These are phyloP conservation scores for Nicator chloris DNA, from an alignment of 2,113 vertebrate genomes.

Conservation along the genomic window DNA sequence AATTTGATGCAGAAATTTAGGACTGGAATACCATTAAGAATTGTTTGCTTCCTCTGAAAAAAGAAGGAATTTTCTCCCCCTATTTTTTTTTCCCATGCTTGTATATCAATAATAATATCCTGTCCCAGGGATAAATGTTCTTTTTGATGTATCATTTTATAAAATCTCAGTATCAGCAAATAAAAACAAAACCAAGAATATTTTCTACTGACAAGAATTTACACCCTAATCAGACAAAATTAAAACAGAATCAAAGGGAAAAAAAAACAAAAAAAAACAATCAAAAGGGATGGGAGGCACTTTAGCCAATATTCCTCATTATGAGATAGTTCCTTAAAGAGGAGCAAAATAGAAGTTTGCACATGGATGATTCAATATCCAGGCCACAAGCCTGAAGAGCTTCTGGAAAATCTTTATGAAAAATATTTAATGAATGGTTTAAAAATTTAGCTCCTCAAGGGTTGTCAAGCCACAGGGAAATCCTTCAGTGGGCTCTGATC, in stretches of 20 bases:
- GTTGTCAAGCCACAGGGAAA: not conserved
- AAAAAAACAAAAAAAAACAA: not conserved
- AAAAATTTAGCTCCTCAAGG: not conserved
- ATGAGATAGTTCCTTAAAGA: not conserved
- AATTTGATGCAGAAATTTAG: not conserved
- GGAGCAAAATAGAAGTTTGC: not conserved
- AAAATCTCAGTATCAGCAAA: not conserved
- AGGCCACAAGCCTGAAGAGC: not conserved
- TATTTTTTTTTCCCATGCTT: not conserved
- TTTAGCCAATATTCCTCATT: not conserved
- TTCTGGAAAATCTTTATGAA: not conserved
- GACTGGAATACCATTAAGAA: not conserved
- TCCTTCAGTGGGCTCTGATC: not conserved
- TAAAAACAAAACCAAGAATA: not conserved
- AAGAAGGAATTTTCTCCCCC: not conserved
- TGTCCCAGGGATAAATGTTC: not conserved
- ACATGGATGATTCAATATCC: not conserved
- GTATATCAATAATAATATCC: not conserved
- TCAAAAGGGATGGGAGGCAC: not conserved
- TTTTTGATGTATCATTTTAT: not conserved
- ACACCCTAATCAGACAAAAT: not conserved
- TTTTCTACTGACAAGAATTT: not conserved
- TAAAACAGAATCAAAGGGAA: not conserved
- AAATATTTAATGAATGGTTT: not conserved
- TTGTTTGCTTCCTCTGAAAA: not conserved